Evolutionary conservation across 2,888 invertebrate species (phyloP), one percentile per base, ranked within the genome.

Genomic region (Neoitamus cyanurus): DNA sequence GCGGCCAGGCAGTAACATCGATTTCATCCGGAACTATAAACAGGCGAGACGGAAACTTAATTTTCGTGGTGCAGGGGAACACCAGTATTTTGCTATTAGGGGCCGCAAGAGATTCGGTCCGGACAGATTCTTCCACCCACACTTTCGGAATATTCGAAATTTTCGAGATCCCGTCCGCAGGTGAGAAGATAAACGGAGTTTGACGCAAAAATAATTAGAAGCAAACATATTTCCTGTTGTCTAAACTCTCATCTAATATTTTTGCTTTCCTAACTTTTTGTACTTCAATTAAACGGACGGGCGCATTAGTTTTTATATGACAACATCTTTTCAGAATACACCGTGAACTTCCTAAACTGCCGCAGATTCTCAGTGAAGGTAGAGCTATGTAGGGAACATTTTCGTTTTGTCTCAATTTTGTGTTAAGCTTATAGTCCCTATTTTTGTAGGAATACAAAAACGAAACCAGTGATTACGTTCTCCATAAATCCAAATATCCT

Each of bases 391-490:
- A 42, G 5, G 42, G n/a, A n/a, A n/a, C n/a, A n/a, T n/a, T n/a
- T n/a, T n/a, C n/a, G n/a, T n/a, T n/a, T n/a, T n/a, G n/a, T n/a
- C n/a, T n/a, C n/a, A n/a, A n/a, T n/a, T 42, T 69, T 25, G 1
- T 6, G 15, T 20, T 69, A 11, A 68, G 5, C 20, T 68, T 1
- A 20, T 69, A n/a, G n/a, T n/a, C n/a, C n/a, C n/a, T 28, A 7
- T 11, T 25, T 69, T 69, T 30, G 20, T 34, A 85, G 85, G 69
- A 84, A 42, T 42, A 85, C 85, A 11, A 75, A 82, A 37, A 85
- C 84, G 11, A 68, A 58, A 13, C 85, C 85, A 0, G 25, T 42
- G 0, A 48, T 85, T 3, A 77, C 80, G 0, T 85, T 69, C 30
- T 36, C 82, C 3, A 70, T 75, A 36, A 84, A 85, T 83, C 25